These are phyloP conservation scores for Tachysurus fulvidraco DNA, from an alignment of 2,113 vertebrate species.

Conservation along the genomic window DNA sequence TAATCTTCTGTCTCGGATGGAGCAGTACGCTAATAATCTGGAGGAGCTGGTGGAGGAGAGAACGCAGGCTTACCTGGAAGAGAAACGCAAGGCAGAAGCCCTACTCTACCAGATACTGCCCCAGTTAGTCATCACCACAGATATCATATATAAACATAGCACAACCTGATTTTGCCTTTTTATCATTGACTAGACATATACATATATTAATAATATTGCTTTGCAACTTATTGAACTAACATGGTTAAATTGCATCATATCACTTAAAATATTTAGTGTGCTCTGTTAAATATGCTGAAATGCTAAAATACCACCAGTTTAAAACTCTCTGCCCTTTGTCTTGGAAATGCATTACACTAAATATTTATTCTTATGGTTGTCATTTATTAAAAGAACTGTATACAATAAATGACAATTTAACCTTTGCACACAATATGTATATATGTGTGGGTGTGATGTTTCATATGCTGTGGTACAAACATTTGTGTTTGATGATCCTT, in stretches of 20 bases:
- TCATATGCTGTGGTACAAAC: not conserved
- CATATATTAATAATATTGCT: not conserved
- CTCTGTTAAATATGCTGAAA: not conserved
- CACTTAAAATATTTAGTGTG: not conserved
- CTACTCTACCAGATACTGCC: constrained; percentile 98
- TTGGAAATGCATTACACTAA: not conserved
- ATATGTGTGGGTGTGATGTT: not conserved
- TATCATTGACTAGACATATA: not conserved
- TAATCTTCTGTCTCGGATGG: constrained; percentile 91
- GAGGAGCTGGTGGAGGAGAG: constrained; percentile 94
- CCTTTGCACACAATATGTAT: not conserved
- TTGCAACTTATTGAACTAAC: not conserved
- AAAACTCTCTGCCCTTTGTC: not conserved
- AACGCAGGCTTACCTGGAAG: constrained; percentile 92
- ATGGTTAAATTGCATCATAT: not conserved
- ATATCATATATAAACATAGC: constrained; percentile 7
- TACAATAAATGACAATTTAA: not conserved
- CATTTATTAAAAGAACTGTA: not conserved
- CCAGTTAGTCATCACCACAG: constrained; percentile 76
- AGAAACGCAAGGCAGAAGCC: constrained; percentile 89
- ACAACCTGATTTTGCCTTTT: not conserved
- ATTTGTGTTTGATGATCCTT: not conserved
- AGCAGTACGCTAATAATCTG: constrained; percentile 95
- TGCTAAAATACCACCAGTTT: not conserved
- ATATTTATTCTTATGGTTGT: not conserved